Conservation (phyloP, 1,140 invertebrate species). For the Plodia interpunctella region DNA sequence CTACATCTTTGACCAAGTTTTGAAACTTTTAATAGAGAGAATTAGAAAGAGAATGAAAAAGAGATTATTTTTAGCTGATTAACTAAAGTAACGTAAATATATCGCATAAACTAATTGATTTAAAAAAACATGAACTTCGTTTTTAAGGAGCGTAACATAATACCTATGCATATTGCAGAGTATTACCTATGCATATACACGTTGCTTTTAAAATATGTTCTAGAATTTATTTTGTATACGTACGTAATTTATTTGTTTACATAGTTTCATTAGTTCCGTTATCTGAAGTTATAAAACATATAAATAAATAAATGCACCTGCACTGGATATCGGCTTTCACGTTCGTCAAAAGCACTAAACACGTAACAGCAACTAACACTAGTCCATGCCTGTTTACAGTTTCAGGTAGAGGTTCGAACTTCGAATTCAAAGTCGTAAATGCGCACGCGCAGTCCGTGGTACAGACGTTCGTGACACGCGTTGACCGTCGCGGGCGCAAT, state of each 20-base stretch:
- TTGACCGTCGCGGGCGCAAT: constrained; percentile 57
- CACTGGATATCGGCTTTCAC: constrained; percentile 47
- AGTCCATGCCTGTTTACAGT: constrained; percentile 29
- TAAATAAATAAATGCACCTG: constrained; percentile 65
- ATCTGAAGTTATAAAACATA: neutral
- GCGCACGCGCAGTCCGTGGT: constrained; percentile 43
- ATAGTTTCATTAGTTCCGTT: constrained; percentile 30
- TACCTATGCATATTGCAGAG: too few relatives aligned
- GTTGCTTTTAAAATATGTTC: too few relatives aligned
- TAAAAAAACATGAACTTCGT: too few relatives aligned
- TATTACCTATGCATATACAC: too few relatives aligned
- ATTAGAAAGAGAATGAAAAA: too few relatives aligned
- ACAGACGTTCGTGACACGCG: constrained; percentile 41
- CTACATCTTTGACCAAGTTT: too few relatives aligned
- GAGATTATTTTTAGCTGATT: too few relatives aligned
- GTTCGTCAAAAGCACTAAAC: constrained; percentile 30
- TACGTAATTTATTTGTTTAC: constrained; percentile 12
- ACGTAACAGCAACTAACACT: constrained; percentile 45
- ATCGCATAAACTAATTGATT: too few relatives aligned
- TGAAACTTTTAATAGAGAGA: too few relatives aligned
- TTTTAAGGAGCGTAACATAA: too few relatives aligned
- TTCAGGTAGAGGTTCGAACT: constrained; percentile 23
- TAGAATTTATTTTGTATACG: too few relatives aligned
- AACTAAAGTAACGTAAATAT: too few relatives aligned
- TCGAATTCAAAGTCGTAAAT: constrained; percentile 46